phyloP scores from a whole-genome alignment of 2,797 vertebrate genomes.

The Peromyscus eremicus region DNA sequence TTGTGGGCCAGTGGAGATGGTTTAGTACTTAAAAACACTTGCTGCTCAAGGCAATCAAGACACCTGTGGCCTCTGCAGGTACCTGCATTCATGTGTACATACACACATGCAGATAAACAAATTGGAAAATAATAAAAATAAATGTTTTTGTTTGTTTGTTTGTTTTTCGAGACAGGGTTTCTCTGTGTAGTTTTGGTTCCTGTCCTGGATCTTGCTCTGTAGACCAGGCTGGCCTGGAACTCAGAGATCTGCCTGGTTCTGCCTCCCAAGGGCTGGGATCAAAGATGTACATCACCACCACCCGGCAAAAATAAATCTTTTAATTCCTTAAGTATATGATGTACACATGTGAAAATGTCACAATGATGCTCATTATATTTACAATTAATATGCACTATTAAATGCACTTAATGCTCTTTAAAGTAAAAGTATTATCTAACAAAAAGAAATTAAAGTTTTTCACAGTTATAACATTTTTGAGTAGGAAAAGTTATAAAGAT shows the following conservation, averaged over 20 bases:
- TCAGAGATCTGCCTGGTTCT: too few relatives aligned
- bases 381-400: not conserved
- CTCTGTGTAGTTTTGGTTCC: too few relatives aligned
- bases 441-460: not conserved
- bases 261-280: too few relatives aligned
- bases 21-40: not conserved
- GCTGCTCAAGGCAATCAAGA: not conserved
- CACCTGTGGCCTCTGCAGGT: not conserved
- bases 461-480: constrained; percentile 31
- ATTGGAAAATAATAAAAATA: not conserved
- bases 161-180: too few relatives aligned
- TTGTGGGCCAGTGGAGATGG: too few relatives aligned
- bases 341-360: not conserved
- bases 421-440: not conserved
- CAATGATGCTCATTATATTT: not conserved
- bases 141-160: too few relatives aligned
- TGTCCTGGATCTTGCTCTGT: too few relatives aligned
- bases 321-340: not conserved
- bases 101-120: not conserved
- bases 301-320: not conserved
- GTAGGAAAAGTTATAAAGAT: not conserved
- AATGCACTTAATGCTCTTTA: not conserved
- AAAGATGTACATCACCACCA: too few relatives aligned
- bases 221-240: too few relatives aligned
- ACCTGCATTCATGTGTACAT: not conserved